phyloP scores from a whole-genome alignment of 2,888 invertebrate species.

The Tipula vernalis region DNA sequence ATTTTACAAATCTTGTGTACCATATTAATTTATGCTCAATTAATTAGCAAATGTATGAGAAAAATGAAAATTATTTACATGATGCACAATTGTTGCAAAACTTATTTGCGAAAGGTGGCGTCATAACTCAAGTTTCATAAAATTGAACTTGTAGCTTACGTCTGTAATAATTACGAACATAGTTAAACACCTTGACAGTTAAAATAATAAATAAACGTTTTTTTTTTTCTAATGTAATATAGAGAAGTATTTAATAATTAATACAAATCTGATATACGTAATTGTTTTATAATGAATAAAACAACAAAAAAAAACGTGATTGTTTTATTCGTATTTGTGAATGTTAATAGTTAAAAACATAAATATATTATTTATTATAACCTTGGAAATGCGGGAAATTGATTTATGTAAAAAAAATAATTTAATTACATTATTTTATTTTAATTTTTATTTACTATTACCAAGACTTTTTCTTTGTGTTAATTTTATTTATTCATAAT shows the following conservation, averaged over 20 bases:
- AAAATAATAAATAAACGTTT: neutral
- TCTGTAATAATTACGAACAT: neutral
- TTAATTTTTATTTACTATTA: neutral
- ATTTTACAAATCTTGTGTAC: neutral
- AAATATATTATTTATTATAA: neutral
- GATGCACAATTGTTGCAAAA: no score
- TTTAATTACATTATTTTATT: neutral
- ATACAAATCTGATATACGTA: neutral
- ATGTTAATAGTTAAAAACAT: neutral
- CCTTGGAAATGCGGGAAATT: neutral
- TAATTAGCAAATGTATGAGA: neutral
- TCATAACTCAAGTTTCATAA: neutral
- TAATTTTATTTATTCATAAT: neutral
- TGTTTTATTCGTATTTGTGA: neutral
- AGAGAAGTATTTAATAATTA: neutral
- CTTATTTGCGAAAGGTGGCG: no score
- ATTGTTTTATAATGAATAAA: neutral
- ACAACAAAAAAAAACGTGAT: neutral
- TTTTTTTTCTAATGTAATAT: no score
- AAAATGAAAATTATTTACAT: no score
- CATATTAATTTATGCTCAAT: neutral
- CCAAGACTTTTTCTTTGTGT: neutral
- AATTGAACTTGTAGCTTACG: neutral
- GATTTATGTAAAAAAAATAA: neutral
- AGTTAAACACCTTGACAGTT: neutral